A percentile compares a stretch with the other conserved stretches of the same genome.
phyloP scores from a whole-genome alignment of 2,113 vertebrate genomes.

The Hippocampus mohnikei region DNA sequence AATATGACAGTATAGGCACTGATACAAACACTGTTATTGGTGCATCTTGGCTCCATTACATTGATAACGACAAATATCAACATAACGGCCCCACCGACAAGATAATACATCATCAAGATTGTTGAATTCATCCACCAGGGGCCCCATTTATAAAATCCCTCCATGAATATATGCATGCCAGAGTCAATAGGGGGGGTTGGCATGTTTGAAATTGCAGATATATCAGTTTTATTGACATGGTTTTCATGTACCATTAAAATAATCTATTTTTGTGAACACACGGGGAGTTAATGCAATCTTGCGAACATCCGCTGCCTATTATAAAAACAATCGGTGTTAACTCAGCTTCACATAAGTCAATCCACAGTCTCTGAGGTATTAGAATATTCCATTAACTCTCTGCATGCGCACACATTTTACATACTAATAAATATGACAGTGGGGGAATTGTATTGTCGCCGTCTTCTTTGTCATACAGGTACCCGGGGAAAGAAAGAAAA shows the following conservation, averaged over 20 bases:
- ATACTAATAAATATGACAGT: background rate
- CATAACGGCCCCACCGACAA: background rate
- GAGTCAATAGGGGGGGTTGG: background rate
- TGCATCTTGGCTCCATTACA: background rate
- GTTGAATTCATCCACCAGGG: background rate
- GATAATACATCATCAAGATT: background rate
- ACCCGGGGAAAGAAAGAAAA: slow-evolving; percentile 7
- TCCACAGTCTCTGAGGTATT: slow-evolving; percentile 11
- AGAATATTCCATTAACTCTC: slow-evolving; percentile 12
- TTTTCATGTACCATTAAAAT: slow-evolving; percentile 10
- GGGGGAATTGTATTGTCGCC: background rate
- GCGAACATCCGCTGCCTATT: slow-evolving; percentile 11
- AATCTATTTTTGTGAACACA: background rate
- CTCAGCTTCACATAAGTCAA: slow-evolving; percentile 6
- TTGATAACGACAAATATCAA: background rate
- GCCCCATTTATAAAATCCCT: background rate
- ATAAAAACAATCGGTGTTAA: slow-evolving; percentile 17
- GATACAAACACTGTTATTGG: too few relatives aligned
- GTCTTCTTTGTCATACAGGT: slow-evolving; percentile 2
- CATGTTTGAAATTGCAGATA: slow-evolving; percentile 1
- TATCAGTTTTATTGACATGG: background rate
- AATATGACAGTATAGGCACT: too few relatives aligned
- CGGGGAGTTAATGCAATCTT: slow-evolving; percentile 2
- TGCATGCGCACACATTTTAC: background rate
- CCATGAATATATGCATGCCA: background rate